Percentiles rank a stretch among this genome's conserved stretches.
phyloP scores from a whole-genome alignment of 2,888 invertebrate genomes.

The Microctonus brassicae region DNA sequence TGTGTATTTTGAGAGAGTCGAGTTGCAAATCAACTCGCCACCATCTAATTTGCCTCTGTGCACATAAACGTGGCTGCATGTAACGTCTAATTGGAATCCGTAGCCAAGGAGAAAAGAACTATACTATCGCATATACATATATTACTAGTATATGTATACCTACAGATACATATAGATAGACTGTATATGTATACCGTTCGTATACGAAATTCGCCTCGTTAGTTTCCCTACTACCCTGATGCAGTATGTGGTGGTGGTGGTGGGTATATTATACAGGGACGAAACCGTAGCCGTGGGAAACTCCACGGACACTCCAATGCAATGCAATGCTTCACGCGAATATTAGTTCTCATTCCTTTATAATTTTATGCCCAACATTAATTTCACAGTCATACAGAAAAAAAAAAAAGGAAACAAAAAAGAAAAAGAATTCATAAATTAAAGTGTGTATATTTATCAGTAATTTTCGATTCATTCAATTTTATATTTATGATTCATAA shows the following conservation, averaged over 20 bases:
- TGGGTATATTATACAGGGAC: no score
- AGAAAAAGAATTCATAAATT: no score
- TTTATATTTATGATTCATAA: no score
- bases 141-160: slow-evolving; percentile 11
- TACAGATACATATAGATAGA: slow-evolving; percentile 10
- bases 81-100: slow-evolving; percentile 32
- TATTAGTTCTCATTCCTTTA: not conserved
- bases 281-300: slow-evolving; percentile 36
- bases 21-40: slow-evolving; percentile 25
- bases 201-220: slow-evolving; percentile 32
- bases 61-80: slow-evolving; percentile 22
- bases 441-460: no score
- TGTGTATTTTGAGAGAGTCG: not conserved
- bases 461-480: no score
- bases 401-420: not conserved
- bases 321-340: not conserved
- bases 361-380: not conserved
- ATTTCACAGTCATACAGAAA: not conserved
- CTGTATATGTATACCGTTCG: slow-evolving; percentile 19
- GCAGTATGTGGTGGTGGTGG: slow-evolving; percentile 6
- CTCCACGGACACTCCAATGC: not conserved
- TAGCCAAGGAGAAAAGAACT: slow-evolving; percentile 15
- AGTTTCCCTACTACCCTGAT: slow-evolving; percentile 21
- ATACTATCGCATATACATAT: slow-evolving; percentile 9
- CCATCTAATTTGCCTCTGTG: slow-evolving; percentile 28